Base-by-base conservation (phyloP, 2,888 invertebrate genomes). In the Hirtodrosophila trivittata region DNA sequence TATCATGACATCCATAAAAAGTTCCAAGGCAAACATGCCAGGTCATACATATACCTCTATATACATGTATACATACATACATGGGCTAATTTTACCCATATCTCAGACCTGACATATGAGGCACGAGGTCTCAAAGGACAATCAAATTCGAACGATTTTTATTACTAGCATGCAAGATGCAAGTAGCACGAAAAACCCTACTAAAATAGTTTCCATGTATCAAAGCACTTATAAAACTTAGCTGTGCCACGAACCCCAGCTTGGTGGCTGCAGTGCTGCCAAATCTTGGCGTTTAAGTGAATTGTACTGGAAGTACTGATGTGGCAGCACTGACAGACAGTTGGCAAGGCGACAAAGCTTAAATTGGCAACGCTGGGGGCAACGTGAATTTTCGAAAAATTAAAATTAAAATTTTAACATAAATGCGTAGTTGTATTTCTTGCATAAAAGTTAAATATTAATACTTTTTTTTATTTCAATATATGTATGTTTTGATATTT, bases 1-100 rank as follows among this genome's bases (percentile, higher is more conserved):
- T 62, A 62, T 58, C 62, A 62, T 62, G 66, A 58, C 66, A 49
- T 49, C 66, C 54, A 62, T 43, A 66, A 66, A 70, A 58, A 58
- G 26, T 25, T 55, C 51, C 28, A 66, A 55, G 51, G 45, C 59
- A 69, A 69, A 70, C 66, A 66, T 69, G 65, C 45, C 47, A 55
- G 35, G 12, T 37, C n/a, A n/a, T n/a, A n/a, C n/a, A n/a, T n/a
- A n/a, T n/a, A n/a, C n/a, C n/a, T n/a, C n/a, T 37, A 54, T 12
- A 47, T n/a, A 28, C 21, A 18, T 26, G 47, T 8, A 28, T 8
- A 32, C 12, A 14, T 13, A 38, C n/a, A 33, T 3, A 25, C 25
- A 42, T 70, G 56, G 18, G 38, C 55, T 46, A 64, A 21, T 35
- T 51, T 52, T 43, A 33, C 33, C 33, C 52, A 68, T 54, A 64